Base-by-base conservation (phyloP, 37 sponge, comb jelly and placozoan genomes). In the Spongilla lacustris region DNA sequence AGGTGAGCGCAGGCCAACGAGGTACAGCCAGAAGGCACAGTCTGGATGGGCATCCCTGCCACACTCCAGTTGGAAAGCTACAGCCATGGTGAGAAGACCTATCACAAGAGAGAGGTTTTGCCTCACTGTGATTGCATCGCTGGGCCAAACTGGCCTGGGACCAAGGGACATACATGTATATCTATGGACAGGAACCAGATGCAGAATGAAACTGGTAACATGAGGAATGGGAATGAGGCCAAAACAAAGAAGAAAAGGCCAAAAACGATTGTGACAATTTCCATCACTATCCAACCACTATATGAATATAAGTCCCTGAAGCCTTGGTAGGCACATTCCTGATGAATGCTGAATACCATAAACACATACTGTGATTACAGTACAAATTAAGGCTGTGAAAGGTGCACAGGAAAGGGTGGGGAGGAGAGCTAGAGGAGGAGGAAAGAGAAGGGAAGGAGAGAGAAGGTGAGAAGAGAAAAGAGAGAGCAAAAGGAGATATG, bases 101-200 rank as follows among this genome's bases (percentile, higher is more conserved):
- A 88, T 75, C n/a, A 74, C 68, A 27, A 75, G 23, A n/a, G 87
- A 86, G 37, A 86, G 27, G n/a, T 11, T 24, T 36, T 70, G 25
- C 5, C 87, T 37, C 11, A 80, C 8, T 27, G 37, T 73, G 2
- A 8, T 71, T 14, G 36, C 37, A 6, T 28, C 28, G 46, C 50
- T 3, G 25, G 36, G 31, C 68, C 68, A 87, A 24, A 23, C 36
- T 23, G 68, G 77, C 31, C 36, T 23, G 68, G 77, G 31, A 76
- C 22, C 23, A 88, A 37, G 19, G 88, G 88, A 74, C 82, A 76
- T n/a, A n/a, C n/a, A n/a, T n/a, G n/a, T 24, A 88, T 31, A 31
- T 88, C 88, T 83, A 88, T 88, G 3, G 88, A 88, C 37, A 88
- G 76, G 69, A 81, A 88, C 88, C 88, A 88, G 29, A 88, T 13